A percentile compares a stretch with the other conserved stretches of the same genome.
These are phyloP conservation scores for Epinephelus awoara DNA, from an alignment of 2,797 vertebrate species.

Conservation along the genomic window DNA sequence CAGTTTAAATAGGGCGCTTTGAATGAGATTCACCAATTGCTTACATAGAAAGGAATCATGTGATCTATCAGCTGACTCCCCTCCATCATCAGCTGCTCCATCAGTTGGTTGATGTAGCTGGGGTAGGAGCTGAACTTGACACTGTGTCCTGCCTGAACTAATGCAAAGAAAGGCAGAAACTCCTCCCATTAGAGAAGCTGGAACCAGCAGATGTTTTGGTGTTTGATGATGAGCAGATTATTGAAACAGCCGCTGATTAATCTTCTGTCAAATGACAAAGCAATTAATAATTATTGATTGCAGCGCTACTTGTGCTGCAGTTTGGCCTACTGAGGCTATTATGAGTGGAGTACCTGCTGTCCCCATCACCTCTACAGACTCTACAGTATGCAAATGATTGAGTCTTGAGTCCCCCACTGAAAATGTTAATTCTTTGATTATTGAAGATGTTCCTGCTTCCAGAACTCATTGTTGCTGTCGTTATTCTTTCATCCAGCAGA, in stretches of 20 bases:
- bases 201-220: too few relatives aligned
- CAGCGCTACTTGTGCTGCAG: not conserved
- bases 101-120: too few relatives aligned
- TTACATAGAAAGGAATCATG: too few relatives aligned
- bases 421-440: not conserved
- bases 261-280: not conserved
- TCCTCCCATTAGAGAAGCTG: not conserved
- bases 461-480: not conserved
- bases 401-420: not conserved
- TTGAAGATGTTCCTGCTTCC: not conserved
- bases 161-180: not conserved
- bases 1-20: too few relatives aligned
- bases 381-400: not conserved
- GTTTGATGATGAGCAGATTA: not conserved
- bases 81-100: too few relatives aligned
- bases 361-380: not conserved
- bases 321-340: not conserved
- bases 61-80: too few relatives aligned
- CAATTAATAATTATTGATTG: not conserved
- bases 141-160: too few relatives aligned
- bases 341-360: not conserved
- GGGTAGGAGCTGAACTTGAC: too few relatives aligned
- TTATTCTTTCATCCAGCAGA: too few relatives aligned
- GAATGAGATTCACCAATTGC: too few relatives aligned
- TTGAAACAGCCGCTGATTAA: not conserved